Conservation (phyloP, 2,797 vertebrate genomes). For the Diceros bicornis region DNA sequence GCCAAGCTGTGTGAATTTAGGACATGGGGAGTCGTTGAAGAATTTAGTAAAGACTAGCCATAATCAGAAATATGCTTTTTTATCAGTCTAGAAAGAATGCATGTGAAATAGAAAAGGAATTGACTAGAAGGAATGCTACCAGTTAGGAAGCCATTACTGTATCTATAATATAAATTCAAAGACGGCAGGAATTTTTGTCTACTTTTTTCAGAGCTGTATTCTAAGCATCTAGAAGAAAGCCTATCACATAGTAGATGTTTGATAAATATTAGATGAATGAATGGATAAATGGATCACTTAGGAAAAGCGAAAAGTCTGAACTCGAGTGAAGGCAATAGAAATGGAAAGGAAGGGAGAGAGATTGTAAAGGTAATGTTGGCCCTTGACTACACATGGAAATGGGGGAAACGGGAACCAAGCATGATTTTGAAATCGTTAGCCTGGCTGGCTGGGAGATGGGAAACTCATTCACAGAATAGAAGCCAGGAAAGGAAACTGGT, state of each 20-base stretch:
- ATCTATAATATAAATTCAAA: background rate
- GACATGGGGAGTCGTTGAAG: background rate
- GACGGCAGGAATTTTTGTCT: background rate
- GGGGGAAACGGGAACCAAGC: background rate
- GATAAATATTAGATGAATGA: background rate
- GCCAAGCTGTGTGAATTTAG: background rate
- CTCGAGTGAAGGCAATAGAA: background rate
- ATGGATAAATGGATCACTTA: background rate
- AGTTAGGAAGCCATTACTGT: background rate
- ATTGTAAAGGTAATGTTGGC: background rate
- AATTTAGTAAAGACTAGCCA: background rate
- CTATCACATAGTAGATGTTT: background rate
- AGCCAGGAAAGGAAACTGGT: background rate
- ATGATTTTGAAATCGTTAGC: background rate
- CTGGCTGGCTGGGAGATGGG: background rate
- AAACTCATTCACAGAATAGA: background rate
- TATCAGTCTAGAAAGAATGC: background rate
- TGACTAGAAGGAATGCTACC: background rate
- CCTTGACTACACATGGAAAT: background rate
- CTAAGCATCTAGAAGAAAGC: background rate
- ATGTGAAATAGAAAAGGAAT: background rate
- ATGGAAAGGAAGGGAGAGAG: background rate
- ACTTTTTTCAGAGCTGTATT: background rate
- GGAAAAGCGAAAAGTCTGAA: background rate
- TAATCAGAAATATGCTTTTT: background rate